Evolutionary conservation across 2,113 vertebrate genomes (phyloP).

Genomic region (Catharus minimus): DNA sequence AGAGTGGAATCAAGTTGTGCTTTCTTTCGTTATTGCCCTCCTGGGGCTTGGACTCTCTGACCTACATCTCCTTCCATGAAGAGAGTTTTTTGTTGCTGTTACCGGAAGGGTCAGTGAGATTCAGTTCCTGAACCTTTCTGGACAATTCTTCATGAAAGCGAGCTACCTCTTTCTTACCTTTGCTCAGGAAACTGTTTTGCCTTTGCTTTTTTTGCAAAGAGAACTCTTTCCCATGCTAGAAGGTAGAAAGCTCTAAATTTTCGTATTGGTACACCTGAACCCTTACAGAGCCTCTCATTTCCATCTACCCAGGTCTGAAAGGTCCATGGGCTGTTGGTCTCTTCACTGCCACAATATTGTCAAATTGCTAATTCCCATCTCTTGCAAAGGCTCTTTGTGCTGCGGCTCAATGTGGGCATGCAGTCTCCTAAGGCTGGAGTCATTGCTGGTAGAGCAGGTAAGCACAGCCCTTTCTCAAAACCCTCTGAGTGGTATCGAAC

Average conservation of each 20-base stretch:
- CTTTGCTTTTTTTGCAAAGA: not conserved
- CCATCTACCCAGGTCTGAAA: not conserved
- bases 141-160: rapidly evolving
- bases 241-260: not conserved
- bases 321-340: not conserved
- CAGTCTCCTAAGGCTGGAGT: not conserved
- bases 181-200: not conserved
- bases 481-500: not conserved
- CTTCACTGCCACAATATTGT: not conserved
- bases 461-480: not conserved
- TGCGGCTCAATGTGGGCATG: rapidly evolving
- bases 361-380: not conserved
- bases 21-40: not conserved
- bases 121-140: not conserved
- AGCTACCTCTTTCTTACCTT: not conserved
- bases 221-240: rapidly evolving
- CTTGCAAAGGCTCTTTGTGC: not conserved
- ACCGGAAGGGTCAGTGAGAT: not conserved
- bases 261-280: not conserved
- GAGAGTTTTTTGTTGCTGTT: not conserved
- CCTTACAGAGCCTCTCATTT: not conserved
- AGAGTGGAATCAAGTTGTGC: not conserved
- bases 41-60: not conserved
- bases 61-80: not conserved
- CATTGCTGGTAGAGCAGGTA: not conserved